Percentiles rank a stretch among this genome's conserved stretches.
These are phyloP conservation scores for Gymnodraco acuticeps DNA, from an alignment of 2,797 vertebrate species.

Conservation along the genomic window DNA sequence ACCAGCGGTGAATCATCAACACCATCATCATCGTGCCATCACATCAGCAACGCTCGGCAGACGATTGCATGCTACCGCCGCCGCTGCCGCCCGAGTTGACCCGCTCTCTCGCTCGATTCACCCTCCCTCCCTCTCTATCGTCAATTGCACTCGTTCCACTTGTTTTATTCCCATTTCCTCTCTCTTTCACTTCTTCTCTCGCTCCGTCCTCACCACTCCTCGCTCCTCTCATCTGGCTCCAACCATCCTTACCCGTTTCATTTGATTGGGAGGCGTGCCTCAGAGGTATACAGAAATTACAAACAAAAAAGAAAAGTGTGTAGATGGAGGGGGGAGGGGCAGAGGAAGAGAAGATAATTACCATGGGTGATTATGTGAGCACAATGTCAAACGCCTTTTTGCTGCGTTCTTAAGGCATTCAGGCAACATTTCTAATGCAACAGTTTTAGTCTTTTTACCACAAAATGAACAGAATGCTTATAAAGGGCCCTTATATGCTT, in stretches of 20 bases:
- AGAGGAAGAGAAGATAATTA: constrained; percentile 54
- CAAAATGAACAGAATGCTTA: constrained; percentile 15
- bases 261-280: constrained; percentile 56
- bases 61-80: constrained; percentile 36
- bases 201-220: constrained; percentile 23
- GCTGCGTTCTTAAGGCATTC: constrained; percentile 27
- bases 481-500: too few species aligned
- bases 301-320: background rate
- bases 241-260: constrained; percentile 45
- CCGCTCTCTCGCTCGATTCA: constrained; percentile 50
- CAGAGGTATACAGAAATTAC: constrained; percentile 69
- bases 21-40: constrained; percentile 74
- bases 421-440: background rate
- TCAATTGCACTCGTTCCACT: constrained; percentile 69
- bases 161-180: constrained; percentile 68
- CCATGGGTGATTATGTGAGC: constrained; percentile 50
- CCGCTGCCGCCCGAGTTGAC: constrained; percentile 50
- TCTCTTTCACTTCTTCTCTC: constrained; percentile 41
- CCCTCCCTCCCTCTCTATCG: constrained; percentile 21
- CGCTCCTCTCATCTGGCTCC: constrained; percentile 53
- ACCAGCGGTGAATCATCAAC: constrained; percentile 78
- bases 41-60: constrained; percentile 66
- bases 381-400: constrained; percentile 53
- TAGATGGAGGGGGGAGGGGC: background rate
- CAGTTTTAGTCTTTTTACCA: constrained; percentile 5